A percentile compares a stretch with the other conserved stretches of the same genome.
These are phyloP conservation scores for Apocrypta bakeri DNA, from an alignment of 1,140 invertebrate genomes.

Conservation along the genomic window DNA sequence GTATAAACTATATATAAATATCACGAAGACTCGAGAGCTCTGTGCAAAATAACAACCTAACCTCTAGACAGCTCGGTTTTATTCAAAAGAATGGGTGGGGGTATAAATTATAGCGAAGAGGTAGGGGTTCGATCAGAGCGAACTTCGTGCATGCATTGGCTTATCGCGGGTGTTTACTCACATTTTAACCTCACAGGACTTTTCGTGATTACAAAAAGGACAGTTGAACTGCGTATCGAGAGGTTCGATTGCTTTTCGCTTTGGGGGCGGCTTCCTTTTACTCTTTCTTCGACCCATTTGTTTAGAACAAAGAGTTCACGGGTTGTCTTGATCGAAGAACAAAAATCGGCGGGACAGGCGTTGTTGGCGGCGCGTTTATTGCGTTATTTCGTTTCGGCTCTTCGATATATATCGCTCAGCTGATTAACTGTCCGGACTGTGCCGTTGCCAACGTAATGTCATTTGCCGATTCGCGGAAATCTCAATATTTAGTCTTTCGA, in stretches of 20 bases:
- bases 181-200: constrained; percentile 99
- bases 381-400: neutral
- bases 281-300: constrained; percentile 97
- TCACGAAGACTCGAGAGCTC: neutral
- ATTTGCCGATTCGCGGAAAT: neutral
- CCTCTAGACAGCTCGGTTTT: constrained; percentile 31
- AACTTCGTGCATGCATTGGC: neutral
- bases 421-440: neutral
- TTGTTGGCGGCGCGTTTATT: neutral
- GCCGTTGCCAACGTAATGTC: neutral
- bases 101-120: neutral
- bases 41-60: constrained; percentile 27
- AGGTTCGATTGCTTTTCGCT: constrained; percentile 94
- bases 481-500: too few species aligned
- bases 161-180: constrained; percentile 74
- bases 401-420: neutral
- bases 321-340: neutral
- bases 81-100: constrained; percentile 34
- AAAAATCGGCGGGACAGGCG: neutral
- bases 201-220: constrained; percentile 99
- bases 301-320: neutral
- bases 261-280: constrained; percentile 96
- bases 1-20: neutral
- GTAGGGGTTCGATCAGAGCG: neutral
- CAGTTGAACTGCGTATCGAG: constrained; percentile 98